phyloP scores from a whole-genome alignment of 2,888 invertebrate genomes.

The Flexamia atlantica region DNA sequence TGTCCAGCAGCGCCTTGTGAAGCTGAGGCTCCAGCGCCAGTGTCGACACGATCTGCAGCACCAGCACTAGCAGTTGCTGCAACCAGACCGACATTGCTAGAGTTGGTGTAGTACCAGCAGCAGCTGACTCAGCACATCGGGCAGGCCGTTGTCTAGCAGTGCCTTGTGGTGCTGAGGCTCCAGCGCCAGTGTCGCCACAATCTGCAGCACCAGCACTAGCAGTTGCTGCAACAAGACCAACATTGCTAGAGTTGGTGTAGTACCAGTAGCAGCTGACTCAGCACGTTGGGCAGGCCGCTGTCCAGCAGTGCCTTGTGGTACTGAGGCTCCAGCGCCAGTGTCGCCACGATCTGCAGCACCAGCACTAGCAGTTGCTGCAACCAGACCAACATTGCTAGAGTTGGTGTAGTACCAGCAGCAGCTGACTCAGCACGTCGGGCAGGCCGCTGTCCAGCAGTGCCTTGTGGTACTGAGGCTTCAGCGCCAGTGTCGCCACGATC shows the following conservation, averaged over 20 bases:
- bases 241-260: constrained; percentile 81
- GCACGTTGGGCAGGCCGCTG: constrained; percentile 79
- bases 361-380: constrained; percentile 80
- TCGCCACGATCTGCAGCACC: constrained; percentile 79
- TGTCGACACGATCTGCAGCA: constrained; percentile 79
- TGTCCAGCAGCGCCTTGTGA: constrained; percentile 77
- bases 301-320: constrained; percentile 78
- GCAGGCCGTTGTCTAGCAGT: constrained; percentile 78
- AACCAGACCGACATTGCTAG: too few relatives aligned
- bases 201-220: constrained; percentile 80
- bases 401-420: constrained; percentile 74
- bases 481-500: constrained; percentile 78
- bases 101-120: too few relatives aligned
- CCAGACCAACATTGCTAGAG: constrained; percentile 12
- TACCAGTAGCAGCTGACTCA: constrained; percentile 81
- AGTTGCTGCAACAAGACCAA: constrained; percentile 77
- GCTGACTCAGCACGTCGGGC: constrained; percentile 79
- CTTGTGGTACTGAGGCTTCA: constrained; percentile 78
- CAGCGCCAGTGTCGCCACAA: constrained; percentile 78
- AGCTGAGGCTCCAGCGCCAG: constrained; percentile 78
- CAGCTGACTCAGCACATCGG: constrained; percentile 80
- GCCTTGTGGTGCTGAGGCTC: constrained; percentile 78
- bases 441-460: constrained; percentile 78
- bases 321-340: constrained; percentile 78
- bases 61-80: constrained; percentile 80